phyloP scores from a whole-genome alignment of 2,797 vertebrate genomes.

The Phoebastria nigripes region DNA sequence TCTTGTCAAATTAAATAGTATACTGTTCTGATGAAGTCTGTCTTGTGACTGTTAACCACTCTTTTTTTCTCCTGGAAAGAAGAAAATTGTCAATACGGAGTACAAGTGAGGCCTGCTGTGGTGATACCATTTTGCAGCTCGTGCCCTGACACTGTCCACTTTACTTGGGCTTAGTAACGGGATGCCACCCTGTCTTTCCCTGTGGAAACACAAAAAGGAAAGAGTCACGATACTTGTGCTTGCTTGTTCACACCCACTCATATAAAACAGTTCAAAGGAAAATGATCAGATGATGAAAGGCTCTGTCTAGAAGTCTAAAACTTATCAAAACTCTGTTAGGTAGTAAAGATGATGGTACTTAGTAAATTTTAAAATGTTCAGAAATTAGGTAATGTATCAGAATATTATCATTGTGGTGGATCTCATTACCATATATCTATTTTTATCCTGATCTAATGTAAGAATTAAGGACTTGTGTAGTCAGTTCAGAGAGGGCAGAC shows the following conservation, averaged over 20 bases:
- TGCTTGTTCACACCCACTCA: background rate
- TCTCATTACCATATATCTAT: background rate
- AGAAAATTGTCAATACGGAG: background rate
- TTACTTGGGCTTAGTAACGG: background rate
- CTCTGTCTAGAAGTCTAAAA: background rate
- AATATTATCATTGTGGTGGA: background rate
- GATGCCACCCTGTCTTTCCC: background rate
- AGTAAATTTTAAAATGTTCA: background rate
- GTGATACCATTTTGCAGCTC: background rate
- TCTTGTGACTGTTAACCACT: background rate
- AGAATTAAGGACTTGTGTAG: background rate
- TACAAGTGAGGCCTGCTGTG: background rate
- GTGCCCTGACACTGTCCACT: background rate
- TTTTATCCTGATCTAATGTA: background rate
- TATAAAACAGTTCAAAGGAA: constrained; percentile 1
- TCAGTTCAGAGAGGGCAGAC: background rate
- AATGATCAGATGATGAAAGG: background rate
- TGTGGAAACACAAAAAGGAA: background rate
- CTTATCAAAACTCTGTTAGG: background rate
- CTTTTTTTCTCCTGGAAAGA: background rate
- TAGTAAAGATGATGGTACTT: background rate
- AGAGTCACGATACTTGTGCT: background rate
- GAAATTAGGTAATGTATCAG: background rate
- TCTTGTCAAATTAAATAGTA: background rate
- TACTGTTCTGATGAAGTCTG: background rate